Evolutionary conservation across 2,888 invertebrate genomes (phyloP), one percentile per base, ranked within the genome.

Genomic region (Tipula unca): DNA sequence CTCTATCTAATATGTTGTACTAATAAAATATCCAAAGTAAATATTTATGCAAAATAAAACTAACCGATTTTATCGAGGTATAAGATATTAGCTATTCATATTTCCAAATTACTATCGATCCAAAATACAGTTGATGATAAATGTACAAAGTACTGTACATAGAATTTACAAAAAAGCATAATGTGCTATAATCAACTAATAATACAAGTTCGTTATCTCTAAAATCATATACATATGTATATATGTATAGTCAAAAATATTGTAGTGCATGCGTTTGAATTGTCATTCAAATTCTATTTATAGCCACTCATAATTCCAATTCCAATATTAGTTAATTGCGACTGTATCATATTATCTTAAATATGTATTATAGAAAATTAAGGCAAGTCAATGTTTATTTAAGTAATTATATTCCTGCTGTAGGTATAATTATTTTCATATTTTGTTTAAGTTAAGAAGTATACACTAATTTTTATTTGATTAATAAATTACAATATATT

Each of bases 311-410:
- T n/a, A n/a, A n/a, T n/a, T n/a, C n/a, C n/a, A n/a, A n/a, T n/a
- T n/a, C n/a, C n/a, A n/a, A n/a, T n/a, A n/a, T n/a, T n/a, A n/a
- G n/a, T n/a, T n/a, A n/a, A n/a, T n/a, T n/a, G 32, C 4, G 13
- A 69, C 25, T 69, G 10, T 69, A 69, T 69, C 25, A 10, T 48
- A 48, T 1, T 25, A 69, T 10, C 69, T 69, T 69, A 13, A 69
- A 69, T n/a, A n/a, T n/a, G n/a, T n/a, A n/a, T n/a, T n/a, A 69
- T 25, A 69, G 10, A 69, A 69, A 69, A 25, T 69, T 69, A 69
- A 69, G 69, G 69, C 69, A 69, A 69, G 69, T 69, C 69, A 69
- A 69, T 69, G 69, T 69, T 69, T 69, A 14, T 69, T 69, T 69
- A 69, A 69, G 69, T 69, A 69, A 69, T 69, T 69, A 69, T 69